A percentile compares a stretch with the other conserved stretches of the same genome.
Evolutionary conservation across 2,888 invertebrate genomes (phyloP).

Genomic region (Nomada fucata): DNA sequence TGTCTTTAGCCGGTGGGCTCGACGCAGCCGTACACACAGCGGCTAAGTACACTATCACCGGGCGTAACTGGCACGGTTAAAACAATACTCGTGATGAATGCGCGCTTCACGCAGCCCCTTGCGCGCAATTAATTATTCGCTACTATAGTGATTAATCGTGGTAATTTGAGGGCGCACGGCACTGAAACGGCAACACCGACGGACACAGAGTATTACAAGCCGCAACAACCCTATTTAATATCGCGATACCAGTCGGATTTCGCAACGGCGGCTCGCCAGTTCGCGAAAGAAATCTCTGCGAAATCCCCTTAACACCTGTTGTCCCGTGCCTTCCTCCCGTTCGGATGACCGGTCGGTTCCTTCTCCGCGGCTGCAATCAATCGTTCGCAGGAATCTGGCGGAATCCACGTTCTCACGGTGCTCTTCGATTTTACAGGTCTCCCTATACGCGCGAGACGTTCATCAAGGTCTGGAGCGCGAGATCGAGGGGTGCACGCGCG

Average conservation of each 20-base stretch:
- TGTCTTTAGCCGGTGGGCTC: constrained; percentile 10
- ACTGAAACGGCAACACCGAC: constrained; percentile 50
- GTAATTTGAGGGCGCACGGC: constrained; percentile 51
- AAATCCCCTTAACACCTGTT: constrained; percentile 54
- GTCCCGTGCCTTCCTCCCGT: constrained; percentile 5
- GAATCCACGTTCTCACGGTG: not conserved
- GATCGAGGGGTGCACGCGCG: not conserved
- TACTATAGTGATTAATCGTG: constrained; percentile 67
- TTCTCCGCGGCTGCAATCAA: constrained; percentile 10
- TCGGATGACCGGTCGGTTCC: not conserved
- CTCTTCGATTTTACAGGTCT: not conserved
- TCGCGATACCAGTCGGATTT: constrained; percentile 9
- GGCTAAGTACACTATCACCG: constrained; percentile 51
- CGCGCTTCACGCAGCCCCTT: constrained; percentile 63
- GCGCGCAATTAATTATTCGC: constrained; percentile 68
- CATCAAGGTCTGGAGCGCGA: not conserved
- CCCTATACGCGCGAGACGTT: not conserved
- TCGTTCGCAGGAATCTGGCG: not conserved
- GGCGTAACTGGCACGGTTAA: constrained; percentile 52
- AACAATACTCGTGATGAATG: constrained; percentile 70
- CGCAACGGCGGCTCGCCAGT: not conserved
- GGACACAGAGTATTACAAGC: constrained; percentile 44
- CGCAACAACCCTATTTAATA: constrained; percentile 30
- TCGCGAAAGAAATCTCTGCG: constrained; percentile 35
- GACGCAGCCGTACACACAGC: not conserved